Percentiles rank a stretch among this genome's conserved stretches.
phyloP scores from a whole-genome alignment of 2,888 invertebrate genomes.

The Calameuta idolon region DNA sequence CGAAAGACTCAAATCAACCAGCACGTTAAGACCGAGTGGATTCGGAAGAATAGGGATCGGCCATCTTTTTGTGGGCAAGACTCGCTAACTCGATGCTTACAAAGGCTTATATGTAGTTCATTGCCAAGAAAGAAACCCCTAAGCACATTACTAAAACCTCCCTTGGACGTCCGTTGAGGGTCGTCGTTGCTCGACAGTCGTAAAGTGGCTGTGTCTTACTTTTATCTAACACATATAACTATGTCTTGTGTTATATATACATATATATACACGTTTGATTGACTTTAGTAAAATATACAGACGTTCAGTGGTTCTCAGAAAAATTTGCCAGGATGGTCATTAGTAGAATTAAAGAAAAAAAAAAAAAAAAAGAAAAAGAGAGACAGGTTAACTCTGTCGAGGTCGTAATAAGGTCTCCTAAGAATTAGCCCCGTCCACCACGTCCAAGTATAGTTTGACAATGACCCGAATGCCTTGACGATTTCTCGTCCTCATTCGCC shows the following conservation, averaged over 20 bases:
- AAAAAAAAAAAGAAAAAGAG: conserved; percentile 15
- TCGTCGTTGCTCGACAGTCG: conserved; percentile 36
- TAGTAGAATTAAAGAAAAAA: background rate
- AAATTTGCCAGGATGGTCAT: background rate
- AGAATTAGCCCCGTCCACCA: conserved; percentile 18
- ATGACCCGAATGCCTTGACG: conserved; percentile 61
- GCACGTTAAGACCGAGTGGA: background rate
- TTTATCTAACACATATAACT: background rate
- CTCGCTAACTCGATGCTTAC: conserved; percentile 52
- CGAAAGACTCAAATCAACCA: background rate
- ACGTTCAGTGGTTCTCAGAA: background rate
- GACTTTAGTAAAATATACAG: background rate
- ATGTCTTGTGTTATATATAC: background rate
- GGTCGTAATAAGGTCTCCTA: conserved; percentile 47
- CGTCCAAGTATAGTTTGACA: conserved; percentile 57
- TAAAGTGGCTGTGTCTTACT: background rate
- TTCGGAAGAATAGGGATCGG: background rate
- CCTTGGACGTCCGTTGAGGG: conserved; percentile 49
- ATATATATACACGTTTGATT: background rate
- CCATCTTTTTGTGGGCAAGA: background rate
- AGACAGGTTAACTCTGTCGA: conserved; percentile 47
- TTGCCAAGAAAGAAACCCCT: conserved; percentile 62
- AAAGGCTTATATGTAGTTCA: conserved; percentile 59
- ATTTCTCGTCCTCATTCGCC: conserved; percentile 12
- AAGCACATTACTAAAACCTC: conserved; percentile 60